phyloP scores from a whole-genome alignment of 2,797 vertebrate genomes.

The Staurois parvus region DNA sequence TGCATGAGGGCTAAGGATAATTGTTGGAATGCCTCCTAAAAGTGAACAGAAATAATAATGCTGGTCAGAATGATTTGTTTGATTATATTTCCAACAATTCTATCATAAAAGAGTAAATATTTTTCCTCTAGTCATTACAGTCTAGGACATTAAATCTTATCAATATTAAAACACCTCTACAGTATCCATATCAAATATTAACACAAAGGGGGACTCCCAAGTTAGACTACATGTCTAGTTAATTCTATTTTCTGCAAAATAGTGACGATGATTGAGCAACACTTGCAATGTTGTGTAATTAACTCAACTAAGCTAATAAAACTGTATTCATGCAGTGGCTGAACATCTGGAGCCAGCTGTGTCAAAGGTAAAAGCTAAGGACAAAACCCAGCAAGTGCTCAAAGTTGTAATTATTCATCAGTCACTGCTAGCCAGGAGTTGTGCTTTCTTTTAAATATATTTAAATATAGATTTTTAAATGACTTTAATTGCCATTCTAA shows the following conservation, averaged over 20 bases:
- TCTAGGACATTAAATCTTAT: no score
- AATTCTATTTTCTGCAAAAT: neutral
- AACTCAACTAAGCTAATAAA: constrained; percentile 32
- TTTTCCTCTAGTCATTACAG: no score
- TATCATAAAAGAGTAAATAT: no score
- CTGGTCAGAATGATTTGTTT: no score
- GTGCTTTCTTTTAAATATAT: constrained; percentile 40
- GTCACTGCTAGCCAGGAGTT: constrained; percentile 41
- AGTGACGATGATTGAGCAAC: neutral
- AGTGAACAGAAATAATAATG: no score
- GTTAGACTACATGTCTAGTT: no score
- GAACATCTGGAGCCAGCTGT: constrained; percentile 51
- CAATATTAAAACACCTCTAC: no score
- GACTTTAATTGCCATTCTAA: constrained; percentile 46
- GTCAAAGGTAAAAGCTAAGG: constrained; percentile 51
- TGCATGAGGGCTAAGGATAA: no score
- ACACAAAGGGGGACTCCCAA: no score
- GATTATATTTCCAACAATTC: no score
- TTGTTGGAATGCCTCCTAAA: no score
- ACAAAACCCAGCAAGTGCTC: constrained; percentile 48
- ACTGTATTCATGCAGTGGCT: constrained; percentile 17
- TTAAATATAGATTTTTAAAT: constrained; percentile 54
- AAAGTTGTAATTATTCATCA: constrained; percentile 50
- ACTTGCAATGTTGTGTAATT: constrained; percentile 13
- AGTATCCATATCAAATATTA: no score